These are phyloP conservation scores for Rhimphoctona megacephalus DNA, from an alignment of 2,888 invertebrate species.

Conservation along the genomic window DNA sequence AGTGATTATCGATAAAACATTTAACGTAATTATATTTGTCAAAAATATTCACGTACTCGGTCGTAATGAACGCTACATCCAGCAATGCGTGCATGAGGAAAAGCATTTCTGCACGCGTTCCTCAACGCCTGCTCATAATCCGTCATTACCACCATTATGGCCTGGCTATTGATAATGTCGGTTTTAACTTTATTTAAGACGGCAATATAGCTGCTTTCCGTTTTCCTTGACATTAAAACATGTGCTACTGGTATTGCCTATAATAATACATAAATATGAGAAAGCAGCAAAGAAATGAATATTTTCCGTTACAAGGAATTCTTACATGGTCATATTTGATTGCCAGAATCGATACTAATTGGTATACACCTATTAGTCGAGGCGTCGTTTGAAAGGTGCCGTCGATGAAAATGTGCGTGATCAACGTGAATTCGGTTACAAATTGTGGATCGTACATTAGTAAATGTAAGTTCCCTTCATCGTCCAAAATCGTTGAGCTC, in stretches of 20 bases:
- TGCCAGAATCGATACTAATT: constrained; percentile 43
- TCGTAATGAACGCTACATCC: constrained; percentile 52
- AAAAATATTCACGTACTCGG: constrained; percentile 3
- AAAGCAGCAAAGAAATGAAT: neutral
- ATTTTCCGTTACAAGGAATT: neutral
- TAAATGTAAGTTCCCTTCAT: constrained; percentile 23
- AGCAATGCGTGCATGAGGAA: constrained; percentile 18
- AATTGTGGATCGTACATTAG: constrained; percentile 45
- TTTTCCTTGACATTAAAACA: too few species aligned
- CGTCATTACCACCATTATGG: constrained; percentile 26
- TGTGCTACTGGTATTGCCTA: constrained; percentile 36
- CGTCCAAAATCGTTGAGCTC: neutral
- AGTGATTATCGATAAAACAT: neutral
- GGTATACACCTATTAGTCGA: neutral
- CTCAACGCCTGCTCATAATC: constrained; percentile 45
- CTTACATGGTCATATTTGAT: constrained; percentile 49
- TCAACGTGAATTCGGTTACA: neutral
- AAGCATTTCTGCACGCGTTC: constrained; percentile 18
- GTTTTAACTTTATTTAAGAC: too few species aligned
- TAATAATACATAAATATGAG: too few species aligned
- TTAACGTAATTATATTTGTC: neutral
- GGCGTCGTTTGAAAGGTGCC: constrained; percentile 49
- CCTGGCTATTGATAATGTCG: neutral
- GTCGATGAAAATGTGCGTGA: constrained; percentile 51
- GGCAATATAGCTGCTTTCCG: too few species aligned